Conservation (phyloP, 2,113 vertebrate species). For the Pseudonaja textilis region DNA sequence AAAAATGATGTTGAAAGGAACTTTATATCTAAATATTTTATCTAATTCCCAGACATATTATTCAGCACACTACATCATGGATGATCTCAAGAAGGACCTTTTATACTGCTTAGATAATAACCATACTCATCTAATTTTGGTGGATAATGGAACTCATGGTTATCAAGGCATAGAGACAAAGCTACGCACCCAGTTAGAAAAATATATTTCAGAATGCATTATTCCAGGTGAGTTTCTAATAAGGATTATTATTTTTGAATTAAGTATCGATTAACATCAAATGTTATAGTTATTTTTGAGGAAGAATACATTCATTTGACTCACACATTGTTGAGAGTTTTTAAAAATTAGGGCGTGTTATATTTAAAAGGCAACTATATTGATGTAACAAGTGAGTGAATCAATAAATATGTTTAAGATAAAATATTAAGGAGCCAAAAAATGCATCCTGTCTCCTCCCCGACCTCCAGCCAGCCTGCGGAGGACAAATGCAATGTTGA, state of each 20-base stretch:
- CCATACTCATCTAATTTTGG: conserved; percentile 76
- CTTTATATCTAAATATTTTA: background rate
- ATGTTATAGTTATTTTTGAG: background rate
- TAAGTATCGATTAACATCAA: too few species aligned
- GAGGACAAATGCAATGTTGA: too few species aligned
- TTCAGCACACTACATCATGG: conserved; percentile 74
- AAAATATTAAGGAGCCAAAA: background rate
- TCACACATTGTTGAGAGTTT: background rate
- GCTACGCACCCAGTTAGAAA: conserved; percentile 75
- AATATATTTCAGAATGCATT: conserved; percentile 73
- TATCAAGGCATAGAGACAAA: conserved; percentile 68
- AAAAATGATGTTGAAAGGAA: background rate
- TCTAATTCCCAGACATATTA: conserved; percentile 63
- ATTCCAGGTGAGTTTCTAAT: conserved; percentile 65
- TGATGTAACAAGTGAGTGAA: background rate
- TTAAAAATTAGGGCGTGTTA: background rate
- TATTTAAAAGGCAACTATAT: background rate
- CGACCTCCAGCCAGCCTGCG: too few species aligned
- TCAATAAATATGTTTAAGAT: background rate
- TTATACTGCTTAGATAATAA: conserved; percentile 78
- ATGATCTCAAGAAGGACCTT: conserved; percentile 75
- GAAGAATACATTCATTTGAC: background rate
- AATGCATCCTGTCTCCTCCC: too few species aligned
- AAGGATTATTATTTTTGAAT: rapidly evolving
- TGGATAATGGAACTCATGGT: conserved; percentile 75